Evolutionary conservation across 2,797 vertebrate species (phyloP), one percentile per base, ranked within the genome.

Genomic region (Potorous gilbertii): DNA sequence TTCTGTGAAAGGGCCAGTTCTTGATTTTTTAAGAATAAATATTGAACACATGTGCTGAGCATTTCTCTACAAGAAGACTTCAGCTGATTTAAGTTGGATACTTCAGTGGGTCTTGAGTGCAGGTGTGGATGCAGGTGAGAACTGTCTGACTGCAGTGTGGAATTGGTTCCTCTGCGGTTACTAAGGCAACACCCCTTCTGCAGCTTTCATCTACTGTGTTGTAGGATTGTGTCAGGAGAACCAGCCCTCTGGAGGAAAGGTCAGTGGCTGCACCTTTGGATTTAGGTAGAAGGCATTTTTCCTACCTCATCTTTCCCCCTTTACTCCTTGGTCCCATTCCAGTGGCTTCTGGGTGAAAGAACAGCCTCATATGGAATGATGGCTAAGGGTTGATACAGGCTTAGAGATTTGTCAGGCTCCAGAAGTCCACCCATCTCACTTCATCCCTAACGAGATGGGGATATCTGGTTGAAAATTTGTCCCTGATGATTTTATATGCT

Each of bases 111-210:
- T 92, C 93, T 95, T 9, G 66, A 94, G 97, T 94, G 95, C 95
- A 97, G 92, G 97, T 97, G 89, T 96, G 95, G 91, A 81, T 97
- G 95, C 95, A 97, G 95, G 91, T 98, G 95, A 97, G 93, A 52
- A 54, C 74, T 46, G 40, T 24, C n/a, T 40, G 40, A 46, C 92
- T 96, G 96, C 96, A 98, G 98, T 96, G 90, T 95, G 92, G 93
- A 97, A 95, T 98, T 97, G 95, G 97, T 56, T 97, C 4, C 18
- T 96, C 95, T 97, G 97, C 93, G 95, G 94, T 96, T 97, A 52
- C 95, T 93, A 90, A 95, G 94, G 94, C 94, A 97, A 40, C 40
- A 16, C 31, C 92, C 97, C 92, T 93, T 91, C 11, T 96, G 90
- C 93, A 94, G 12, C 29, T 95, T 50, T 40, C 57, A 34, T 54